A percentile compares a stretch with the other conserved stretches of the same genome.
These are phyloP conservation scores for Drosophila santomea DNA, from an alignment of 1,140 invertebrate species.

Conservation along the genomic window DNA sequence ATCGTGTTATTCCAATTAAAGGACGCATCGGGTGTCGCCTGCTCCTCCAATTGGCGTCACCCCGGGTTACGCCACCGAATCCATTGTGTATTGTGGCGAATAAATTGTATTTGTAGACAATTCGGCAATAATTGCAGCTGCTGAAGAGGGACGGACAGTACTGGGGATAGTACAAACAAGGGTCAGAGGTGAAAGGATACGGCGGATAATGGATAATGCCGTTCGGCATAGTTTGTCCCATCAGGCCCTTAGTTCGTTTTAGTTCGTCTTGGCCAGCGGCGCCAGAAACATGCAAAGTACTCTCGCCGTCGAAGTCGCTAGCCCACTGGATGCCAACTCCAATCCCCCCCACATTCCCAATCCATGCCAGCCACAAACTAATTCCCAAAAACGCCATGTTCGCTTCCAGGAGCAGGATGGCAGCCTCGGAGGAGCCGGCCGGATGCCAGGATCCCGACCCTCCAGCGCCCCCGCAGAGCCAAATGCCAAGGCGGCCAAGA, in stretches of 20 bases:
- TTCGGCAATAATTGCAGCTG: constrained; percentile 76
- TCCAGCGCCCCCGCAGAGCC: constrained; percentile 83
- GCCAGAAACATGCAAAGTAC: constrained; percentile 59
- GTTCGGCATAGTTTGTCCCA: constrained; percentile 8
- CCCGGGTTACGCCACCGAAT: constrained; percentile 29
- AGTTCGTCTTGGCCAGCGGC: constrained; percentile 45
- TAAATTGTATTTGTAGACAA: constrained; percentile 81
- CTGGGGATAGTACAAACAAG: neutral
- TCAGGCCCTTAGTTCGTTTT: constrained; percentile 4
- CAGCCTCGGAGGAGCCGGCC: constrained; percentile 30
- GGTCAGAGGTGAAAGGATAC: constrained; percentile 23
- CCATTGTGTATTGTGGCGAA: constrained; percentile 53
- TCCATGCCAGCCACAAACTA: constrained; percentile 24
- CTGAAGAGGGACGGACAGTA: constrained; percentile 6
- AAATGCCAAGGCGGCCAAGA: constrained; percentile 80
- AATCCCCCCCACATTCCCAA: constrained; percentile 7
- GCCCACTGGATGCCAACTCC: constrained; percentile 28
- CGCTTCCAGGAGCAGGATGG: constrained; percentile 83
- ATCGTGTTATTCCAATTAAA: constrained; percentile 34
- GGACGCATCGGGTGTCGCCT: constrained; percentile 39
- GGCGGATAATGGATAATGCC: constrained; percentile 38
- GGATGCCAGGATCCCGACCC: constrained; percentile 69
- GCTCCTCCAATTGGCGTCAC: constrained; percentile 24
- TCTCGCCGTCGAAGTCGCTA: constrained; percentile 11
- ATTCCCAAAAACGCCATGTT: constrained; percentile 76